Evolutionary conservation across 2,888 invertebrate genomes (phyloP), one percentile per base, ranked within the genome.

Genomic region (Tethea ocularis): DNA sequence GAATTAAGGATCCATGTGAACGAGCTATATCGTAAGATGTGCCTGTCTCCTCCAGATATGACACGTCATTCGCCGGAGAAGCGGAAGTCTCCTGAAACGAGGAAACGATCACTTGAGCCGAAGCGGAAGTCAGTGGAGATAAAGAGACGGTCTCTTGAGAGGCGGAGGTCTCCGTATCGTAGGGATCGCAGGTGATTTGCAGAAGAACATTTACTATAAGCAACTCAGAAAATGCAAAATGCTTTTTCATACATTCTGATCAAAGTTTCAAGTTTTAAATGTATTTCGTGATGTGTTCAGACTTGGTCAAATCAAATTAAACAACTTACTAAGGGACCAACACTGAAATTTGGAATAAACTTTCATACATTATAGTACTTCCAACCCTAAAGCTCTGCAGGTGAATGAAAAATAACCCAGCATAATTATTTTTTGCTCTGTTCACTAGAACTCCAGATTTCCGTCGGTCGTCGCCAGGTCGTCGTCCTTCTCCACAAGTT

Each of bases 21-120:
- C 57, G 97, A 96, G 66, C 93, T 97, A 10, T 95, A 96, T 72
- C 94, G 95, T 89, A 95, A 83, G 80, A 93, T 74, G 94, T 94
- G 76, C 71, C 94, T 73, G 82, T 74, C 88, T n/a, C 86, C 88
- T 57, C 86, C 89, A 0, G 78, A 77, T 29, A 55, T 72, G 63
- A 85, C 81, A 17, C 66, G 57, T 17, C 57, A 57, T 1, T 17
- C 62, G 4, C 56, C 66, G 6, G 66, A 68, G 36, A 52, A 58
- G n/a, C 53, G 61, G 2, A 52, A 63, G 2, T 63, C 69, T 1
- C 62, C 66, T 0, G 70, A 70, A 1, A 15, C 22, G 26, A 57
- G 58, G 56, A 55, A 59, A 46, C 46, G 62, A 56, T 36, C 64
- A 15, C 56, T 64, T 0, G 67, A 67, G 7, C 51, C 33, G 6